A percentile compares a stretch with the other conserved stretches of the same genome.
These are phyloP conservation scores for Pseudochromis fuscus DNA, from an alignment of 2,797 vertebrate genomes.

Conservation along the genomic window DNA sequence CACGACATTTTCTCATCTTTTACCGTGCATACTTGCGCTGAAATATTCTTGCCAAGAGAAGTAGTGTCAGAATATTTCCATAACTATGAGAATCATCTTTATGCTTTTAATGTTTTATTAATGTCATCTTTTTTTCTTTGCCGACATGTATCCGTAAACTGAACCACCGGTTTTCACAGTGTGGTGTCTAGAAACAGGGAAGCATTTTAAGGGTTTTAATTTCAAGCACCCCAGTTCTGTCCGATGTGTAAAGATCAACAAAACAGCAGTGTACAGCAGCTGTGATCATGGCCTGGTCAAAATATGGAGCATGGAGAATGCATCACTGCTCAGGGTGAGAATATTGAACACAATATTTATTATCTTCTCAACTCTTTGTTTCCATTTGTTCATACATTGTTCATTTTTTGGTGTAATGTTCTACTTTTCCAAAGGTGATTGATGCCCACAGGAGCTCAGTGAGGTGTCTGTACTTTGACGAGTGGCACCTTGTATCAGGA, in stretches of 20 bases:
- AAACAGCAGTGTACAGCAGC: constrained; percentile 84
- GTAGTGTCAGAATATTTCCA: too few species aligned
- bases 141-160: background rate
- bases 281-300: constrained; percentile 87
- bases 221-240: constrained; percentile 87
- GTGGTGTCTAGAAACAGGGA: constrained; percentile 88
- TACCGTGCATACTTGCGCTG: background rate
- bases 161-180: constrained; percentile 73
- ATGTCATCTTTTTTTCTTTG: background rate
- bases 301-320: constrained; percentile 85
- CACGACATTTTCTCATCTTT: background rate
- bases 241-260: constrained; percentile 83
- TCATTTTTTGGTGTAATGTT: background rate
- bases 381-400: background rate
- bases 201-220: constrained; percentile 78
- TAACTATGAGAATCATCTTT: background rate
- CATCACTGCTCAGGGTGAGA: constrained; percentile 86
- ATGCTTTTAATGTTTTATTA: background rate
- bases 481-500: constrained; percentile 90
- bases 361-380: background rate
- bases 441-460: constrained; percentile 86
- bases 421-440: constrained; percentile 78
- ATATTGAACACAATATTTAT: too few species aligned
- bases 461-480: constrained; percentile 87
- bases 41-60: background rate